Evolutionary conservation across 37 sponge, comb jelly and placozoan genomes (phyloP), one percentile per base, ranked within the genome.

Genomic region (Aplysina aerophoba): DNA sequence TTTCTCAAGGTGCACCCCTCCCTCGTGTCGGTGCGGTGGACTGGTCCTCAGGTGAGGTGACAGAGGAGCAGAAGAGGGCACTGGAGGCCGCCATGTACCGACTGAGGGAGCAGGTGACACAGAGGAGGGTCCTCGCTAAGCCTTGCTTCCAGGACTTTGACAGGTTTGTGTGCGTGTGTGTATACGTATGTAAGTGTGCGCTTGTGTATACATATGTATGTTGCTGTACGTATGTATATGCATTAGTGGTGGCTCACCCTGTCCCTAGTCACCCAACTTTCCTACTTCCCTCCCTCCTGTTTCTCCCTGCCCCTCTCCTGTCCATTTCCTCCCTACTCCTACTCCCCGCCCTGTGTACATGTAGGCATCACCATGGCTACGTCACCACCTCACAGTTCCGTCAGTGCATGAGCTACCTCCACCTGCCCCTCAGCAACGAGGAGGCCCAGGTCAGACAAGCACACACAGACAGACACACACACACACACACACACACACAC

Each of bases 91-190:
- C 86, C 27, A 63, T 92, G 38, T 30, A 83, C 57, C 66, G 97
- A 38, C 83, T 97, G 86, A 84, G 78, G 54, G 91, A 88, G 36
- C 85, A 83, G 50, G 81, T 92, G 22, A 36, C 73, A 5, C 97
- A 94, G 89, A 81, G 93, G 67, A 90, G 95, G 55, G 62, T 97
- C 27, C 86, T 97, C 21, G 81, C 89, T 20, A 87, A 87, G 57
- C 97, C 97, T 0, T 88, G 89, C 85, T 97, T 97, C 75, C 94
- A 93, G 77, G 97, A 97, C 82, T 97, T 97, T 90, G 96, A 96
- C 85, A 88, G 75, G 94, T 91, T 59, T 83, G 55, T 78, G 89
- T n/a, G 61, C 15, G 80, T 40, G 33, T 31, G 60, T 81, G 84
- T 83, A 58, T 57, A 77, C 11, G 73, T 83, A 33, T 78, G 89